Conservation (phyloP, 2,797 vertebrate genomes). For the Onychomys torridus region DNA sequence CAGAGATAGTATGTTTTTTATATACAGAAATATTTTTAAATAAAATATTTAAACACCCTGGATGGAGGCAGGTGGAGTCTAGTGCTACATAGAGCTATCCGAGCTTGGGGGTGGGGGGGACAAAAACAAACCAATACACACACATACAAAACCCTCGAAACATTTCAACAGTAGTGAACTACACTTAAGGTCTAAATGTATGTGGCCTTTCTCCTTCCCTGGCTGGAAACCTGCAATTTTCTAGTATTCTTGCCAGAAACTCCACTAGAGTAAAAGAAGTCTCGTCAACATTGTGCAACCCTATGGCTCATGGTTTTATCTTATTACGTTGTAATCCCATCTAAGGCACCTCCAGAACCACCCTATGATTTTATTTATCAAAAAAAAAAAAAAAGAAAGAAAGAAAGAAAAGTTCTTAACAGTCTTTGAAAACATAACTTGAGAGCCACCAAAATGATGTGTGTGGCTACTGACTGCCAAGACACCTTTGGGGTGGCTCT, state of each 20-base stretch:
- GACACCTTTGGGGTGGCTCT: background rate
- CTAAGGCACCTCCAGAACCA: background rate
- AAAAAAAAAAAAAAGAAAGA: background rate
- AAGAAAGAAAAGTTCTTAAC: background rate
- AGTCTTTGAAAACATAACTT: background rate
- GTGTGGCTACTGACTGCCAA: background rate
- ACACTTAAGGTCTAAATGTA: background rate
- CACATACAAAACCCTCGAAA: background rate
- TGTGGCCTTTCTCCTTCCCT: background rate
- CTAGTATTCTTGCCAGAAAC: background rate
- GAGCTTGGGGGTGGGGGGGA: no score
- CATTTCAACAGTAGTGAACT: background rate
- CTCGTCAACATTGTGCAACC: background rate
- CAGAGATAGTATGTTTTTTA: background rate
- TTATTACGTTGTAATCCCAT: background rate
- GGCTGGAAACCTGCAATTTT: background rate
- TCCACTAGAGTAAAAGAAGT: background rate
- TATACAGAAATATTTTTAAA: background rate
- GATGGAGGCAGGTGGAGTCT: no score
- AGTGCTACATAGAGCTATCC: background rate
- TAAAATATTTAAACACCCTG: background rate
- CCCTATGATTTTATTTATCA: background rate
- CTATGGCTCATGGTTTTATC: background rate
- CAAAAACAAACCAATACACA: background rate
- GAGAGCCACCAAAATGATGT: background rate